Evolutionary conservation across 2,113 vertebrate genomes (phyloP), one percentile per base, ranked within the genome.

Genomic region (Dicaeum eximium): DNA sequence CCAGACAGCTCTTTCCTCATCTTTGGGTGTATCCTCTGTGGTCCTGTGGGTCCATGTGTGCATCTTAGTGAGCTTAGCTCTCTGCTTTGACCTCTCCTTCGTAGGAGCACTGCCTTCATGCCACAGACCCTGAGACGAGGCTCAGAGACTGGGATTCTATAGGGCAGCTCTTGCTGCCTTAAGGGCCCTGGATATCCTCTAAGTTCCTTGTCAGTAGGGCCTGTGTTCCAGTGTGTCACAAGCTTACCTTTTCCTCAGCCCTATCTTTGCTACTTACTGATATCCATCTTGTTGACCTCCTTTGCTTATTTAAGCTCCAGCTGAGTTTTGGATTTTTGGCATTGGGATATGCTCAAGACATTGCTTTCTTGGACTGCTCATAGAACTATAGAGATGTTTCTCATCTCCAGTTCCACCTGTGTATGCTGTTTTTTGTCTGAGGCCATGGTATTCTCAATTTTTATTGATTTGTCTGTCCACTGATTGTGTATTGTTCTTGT

Each of bases 21-120:
- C 2, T 1, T 23, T 1, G 1, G 2, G 4, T 21, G 11, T 11
- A 20, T 50, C 10, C 10, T 24, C 5, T 18, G 19, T 71, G 28
- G 17, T 75, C 6, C 62, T 23, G 31, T 3, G 20, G 33, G 15
- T 8, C 20, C 38, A 2, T 24, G 8, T 54, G 8, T 54, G 24
- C 23, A 13, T 66, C 37, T 15, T 5, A 35, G 15, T 4, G 13
- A 8, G 14, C 30, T 40, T 56, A 61, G 13, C 7, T 50, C 23
- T 38, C 37, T 35, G 11, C 11, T 33, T 62, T 10, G 3, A 22
- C 9, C 4, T 27, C 7, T 8, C 5, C 14, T 80, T 42, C 2
- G 4, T 38, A 30, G 33, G 31, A n/a, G 10, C 24, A 31, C 4
- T 54, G 22, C 17, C 7, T 71, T 11, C 31, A 18, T 40, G 16